phyloP scores from a whole-genome alignment of 1,140 invertebrate genomes.

The Cotesia chilonis region DNA sequence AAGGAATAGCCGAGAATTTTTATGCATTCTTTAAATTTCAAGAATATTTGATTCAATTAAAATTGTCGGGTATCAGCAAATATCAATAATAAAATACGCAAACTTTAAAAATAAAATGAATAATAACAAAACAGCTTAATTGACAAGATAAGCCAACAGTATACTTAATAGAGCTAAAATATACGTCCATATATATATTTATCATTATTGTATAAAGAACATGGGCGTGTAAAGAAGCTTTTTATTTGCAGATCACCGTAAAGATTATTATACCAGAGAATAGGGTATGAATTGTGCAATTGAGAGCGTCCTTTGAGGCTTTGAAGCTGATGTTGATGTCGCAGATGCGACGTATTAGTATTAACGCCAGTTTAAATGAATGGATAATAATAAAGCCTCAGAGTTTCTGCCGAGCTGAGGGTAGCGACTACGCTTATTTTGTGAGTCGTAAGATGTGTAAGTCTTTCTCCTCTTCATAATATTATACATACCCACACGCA shows the following conservation, averaged over 20 bases:
- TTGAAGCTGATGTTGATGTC: neutral
- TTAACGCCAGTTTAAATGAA: conserved; percentile 28
- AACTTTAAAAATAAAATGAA: no score
- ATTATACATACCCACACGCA: neutral
- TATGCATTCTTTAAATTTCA: no score
- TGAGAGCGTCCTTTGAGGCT: conserved; percentile 34
- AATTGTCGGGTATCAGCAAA: no score
- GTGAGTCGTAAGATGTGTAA: neutral
- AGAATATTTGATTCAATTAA: no score
- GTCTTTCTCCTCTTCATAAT: neutral
- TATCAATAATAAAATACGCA: no score
- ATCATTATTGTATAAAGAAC: neutral
- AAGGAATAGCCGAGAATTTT: no score
- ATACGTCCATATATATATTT: neutral
- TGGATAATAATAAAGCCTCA: conserved; percentile 21
- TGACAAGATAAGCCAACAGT: no score
- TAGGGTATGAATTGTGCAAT: conserved; percentile 36
- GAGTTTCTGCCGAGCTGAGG: neutral
- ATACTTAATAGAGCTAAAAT: neutral
- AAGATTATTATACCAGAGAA: conserved; percentile 10
- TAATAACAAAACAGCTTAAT: no score
- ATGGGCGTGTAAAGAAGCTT: neutral
- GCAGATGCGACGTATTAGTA: conserved; percentile 34
- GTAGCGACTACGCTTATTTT: neutral
- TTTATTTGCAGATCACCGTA: conserved; percentile 11